A percentile compares a stretch with the other conserved stretches of the same genome.
Evolutionary conservation across 2,113 vertebrate genomes (phyloP).

Genomic region (Machaerirhynchus nigripectus): DNA sequence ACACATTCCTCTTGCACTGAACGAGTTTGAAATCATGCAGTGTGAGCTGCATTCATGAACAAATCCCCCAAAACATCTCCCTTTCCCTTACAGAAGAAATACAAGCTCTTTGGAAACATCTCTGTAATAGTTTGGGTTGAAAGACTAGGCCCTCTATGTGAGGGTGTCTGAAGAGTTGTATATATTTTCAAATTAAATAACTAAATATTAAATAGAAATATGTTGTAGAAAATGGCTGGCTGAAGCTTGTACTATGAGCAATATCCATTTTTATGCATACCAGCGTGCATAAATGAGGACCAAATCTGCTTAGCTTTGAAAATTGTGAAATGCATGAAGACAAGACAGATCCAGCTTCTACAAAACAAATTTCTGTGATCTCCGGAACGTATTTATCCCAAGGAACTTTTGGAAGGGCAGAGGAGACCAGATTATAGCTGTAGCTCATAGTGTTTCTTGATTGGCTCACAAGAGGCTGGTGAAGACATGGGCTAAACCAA

Average conservation of each 20-base stretch:
- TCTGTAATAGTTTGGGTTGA: background rate
- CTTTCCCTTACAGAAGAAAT: background rate
- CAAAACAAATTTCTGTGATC: background rate
- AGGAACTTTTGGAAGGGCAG: background rate
- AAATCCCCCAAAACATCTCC: background rate
- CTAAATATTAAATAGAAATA: background rate
- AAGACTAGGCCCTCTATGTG: background rate
- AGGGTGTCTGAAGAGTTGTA: background rate
- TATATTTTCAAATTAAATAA: background rate
- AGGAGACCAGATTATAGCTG: background rate
- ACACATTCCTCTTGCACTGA: background rate
- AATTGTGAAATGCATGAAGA: background rate
- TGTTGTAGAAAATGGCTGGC: background rate
- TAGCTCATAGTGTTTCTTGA: background rate
- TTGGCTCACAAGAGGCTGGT: background rate
- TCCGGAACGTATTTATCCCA: background rate
- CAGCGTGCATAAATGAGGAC: background rate
- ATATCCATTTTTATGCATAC: background rate
- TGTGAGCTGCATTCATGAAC: background rate
- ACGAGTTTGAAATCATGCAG: background rate
- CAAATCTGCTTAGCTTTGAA: background rate
- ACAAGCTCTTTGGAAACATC: background rate
- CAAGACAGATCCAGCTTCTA: background rate
- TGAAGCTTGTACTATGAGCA: background rate
- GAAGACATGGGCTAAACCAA: background rate